phyloP scores from a whole-genome alignment of 2,888 invertebrate genomes.

The Troides helena region DNA sequence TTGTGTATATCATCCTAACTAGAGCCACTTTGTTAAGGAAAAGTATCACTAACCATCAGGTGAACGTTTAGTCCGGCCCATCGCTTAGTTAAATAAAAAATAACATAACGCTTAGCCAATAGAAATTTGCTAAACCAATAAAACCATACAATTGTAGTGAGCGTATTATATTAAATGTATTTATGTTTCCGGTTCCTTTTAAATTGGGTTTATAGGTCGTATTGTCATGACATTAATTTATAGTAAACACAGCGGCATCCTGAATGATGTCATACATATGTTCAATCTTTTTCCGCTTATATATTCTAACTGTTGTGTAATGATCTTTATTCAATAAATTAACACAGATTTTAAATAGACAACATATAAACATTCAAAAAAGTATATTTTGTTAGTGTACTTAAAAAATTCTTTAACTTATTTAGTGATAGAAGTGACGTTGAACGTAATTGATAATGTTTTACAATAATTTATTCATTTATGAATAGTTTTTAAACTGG shows the following conservation, averaged over 20 bases:
- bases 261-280: background rate
- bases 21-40: no score
- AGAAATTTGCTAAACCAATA: background rate
- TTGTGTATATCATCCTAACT: no score
- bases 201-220: background rate
- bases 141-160: background rate
- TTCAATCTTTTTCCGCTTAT: background rate
- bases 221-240: background rate
- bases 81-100: no score
- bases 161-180: background rate
- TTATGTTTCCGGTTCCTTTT: background rate
- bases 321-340: background rate
- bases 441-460: no score
- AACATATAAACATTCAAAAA: background rate
- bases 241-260: background rate
- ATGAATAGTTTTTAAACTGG: no score
- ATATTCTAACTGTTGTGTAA: conserved; percentile 20
- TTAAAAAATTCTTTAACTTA: background rate
- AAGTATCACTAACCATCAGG: no score
- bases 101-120: background rate
- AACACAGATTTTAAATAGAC: background rate
- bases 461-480: no score
- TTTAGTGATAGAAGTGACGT: no score
- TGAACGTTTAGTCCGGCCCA: no score
- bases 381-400: background rate